Base-by-base conservation (phyloP, 2,888 invertebrate genomes). In the Patella caerulea region DNA sequence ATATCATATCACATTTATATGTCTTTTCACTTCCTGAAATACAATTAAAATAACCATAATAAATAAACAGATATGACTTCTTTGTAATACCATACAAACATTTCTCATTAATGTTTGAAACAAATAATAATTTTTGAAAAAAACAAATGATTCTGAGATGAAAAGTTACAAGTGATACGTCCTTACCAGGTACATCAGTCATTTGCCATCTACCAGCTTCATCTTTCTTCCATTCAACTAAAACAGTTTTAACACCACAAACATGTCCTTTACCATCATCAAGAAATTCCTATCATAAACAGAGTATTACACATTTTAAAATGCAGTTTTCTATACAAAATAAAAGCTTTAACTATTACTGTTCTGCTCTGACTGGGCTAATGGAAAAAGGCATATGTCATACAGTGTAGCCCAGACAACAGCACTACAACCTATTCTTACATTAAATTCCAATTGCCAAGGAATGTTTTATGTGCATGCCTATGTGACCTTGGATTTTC, bases 191-290 rank as follows among this genome's bases (percentile, higher is more conserved):
- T 72, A 96, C 92, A 93, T 98, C 97, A 79, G 94, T 93, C 97
- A 98, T 97, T 90, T 95, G 95, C 98, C 98, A 99, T 80, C 97
- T 94, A 0, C 98, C 99, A 75, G 88, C 85, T 45, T 96, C 95
- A 88, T 97, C 96, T 90, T 97, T 96, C n/a, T 94, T 94, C 98
- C 98, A 99, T 85, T 96, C 95, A 53, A 99, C 98, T 86, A 95
- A 94, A 45, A 97, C 95, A 0, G 98, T 97, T 74, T 94, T 94
- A 55, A 99, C 96, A 52, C 98, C 99, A 86, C 94, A 93, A n/a
- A 99, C 96, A 90, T 96, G 95, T 24, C 98, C 98, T 81, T 94
- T 93, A 86, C 96, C 96, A 91, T 98, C 96, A 89, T 96, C 96
- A 80, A 98, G 91, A 91, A 98, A 98, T 91, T 98, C 97, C 94